Conservation (phyloP, 2,113 vertebrate genomes). For the Sterrhoptilus dennistouni region DNA sequence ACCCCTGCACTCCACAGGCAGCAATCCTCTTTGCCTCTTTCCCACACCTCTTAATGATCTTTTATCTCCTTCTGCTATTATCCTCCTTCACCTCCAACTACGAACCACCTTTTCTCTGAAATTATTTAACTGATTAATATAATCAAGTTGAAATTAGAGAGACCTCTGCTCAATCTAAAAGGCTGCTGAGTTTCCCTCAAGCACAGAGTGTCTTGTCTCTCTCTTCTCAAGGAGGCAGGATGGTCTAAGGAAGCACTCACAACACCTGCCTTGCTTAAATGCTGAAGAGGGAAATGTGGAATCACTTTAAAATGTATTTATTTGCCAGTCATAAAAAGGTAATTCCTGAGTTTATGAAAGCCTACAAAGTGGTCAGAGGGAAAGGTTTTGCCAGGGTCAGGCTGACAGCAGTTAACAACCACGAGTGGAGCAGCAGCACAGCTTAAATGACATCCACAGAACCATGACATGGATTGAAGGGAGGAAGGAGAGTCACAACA, state of each 20-base stretch:
- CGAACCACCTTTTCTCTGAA: not conserved
- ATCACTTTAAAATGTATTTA: not conserved
- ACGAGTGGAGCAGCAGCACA: not conserved
- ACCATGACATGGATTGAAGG: not conserved
- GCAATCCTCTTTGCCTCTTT: not conserved
- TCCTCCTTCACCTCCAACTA: not conserved
- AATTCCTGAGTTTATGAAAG: not conserved
- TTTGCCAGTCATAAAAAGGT: not conserved
- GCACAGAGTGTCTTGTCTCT: not conserved
- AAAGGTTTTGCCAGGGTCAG: not conserved
- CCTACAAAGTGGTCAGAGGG: not conserved
- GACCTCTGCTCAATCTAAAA: not conserved
- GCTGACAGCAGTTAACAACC: not conserved
- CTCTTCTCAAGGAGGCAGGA: not conserved
- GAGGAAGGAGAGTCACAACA: not conserved
- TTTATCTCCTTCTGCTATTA: not conserved
- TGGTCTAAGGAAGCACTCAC: not conserved
- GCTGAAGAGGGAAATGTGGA: not conserved
- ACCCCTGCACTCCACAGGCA: not conserved
- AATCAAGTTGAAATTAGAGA: slow-evolving; percentile 13
- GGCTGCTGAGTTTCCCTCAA: not conserved
- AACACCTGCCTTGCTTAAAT: not conserved
- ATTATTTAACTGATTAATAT: not conserved
- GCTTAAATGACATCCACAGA: not conserved
- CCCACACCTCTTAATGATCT: not conserved